Base-by-base conservation (phyloP, 2,113 vertebrate species). In the Cervus canadensis region DNA sequence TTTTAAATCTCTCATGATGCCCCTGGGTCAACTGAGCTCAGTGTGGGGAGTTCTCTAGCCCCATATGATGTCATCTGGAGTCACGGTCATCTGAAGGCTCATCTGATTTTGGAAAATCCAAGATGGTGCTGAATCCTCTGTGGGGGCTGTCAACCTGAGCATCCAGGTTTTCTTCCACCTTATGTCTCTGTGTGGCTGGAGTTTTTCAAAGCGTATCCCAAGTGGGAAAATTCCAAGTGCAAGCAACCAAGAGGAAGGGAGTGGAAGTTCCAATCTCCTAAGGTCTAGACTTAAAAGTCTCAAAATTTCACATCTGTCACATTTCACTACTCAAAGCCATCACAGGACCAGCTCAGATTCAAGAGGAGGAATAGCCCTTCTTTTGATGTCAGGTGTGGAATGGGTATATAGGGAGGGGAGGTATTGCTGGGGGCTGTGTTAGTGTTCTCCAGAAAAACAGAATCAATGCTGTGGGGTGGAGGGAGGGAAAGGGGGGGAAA, bases 31-130 rank as follows among this genome's bases (percentile, higher is more conserved):
- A 71, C 50, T 92, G 23, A 82, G 26, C 17, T 97, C 56, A 45
- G 5, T 4, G 36, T 33, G 21, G 15, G 62, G 17, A 15, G 23
- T n/a, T 90, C 25, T 83, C 82, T 82, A 71, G 54, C 25, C 60
- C 60, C 43, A 52, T 33, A 23, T 33, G 57, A 28, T 64, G 19
- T 85, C 15, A 76, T 83, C 40, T 76, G 23, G 26, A 82, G 67
- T 9, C 30, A 52, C 0, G 28, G n/a, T 36, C 57, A 54, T 54
- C 81, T 88, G 52, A 87, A 40, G 26, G 14, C 4, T 57, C 62
- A 60, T 23, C 43, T 91, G 94, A 21, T 83, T 96, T 91, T 82
- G 48, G 54, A 87, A 98, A 89, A 92, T 26, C 30, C 30, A 92
- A 87, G 57, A 36, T 13, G 33, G 43, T n/a, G 1, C 13, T 89